Evolutionary conservation across 2,113 vertebrate genomes (phyloP), one percentile per base, ranked within the genome.

Genomic region (Syrmaticus mikado): DNA sequence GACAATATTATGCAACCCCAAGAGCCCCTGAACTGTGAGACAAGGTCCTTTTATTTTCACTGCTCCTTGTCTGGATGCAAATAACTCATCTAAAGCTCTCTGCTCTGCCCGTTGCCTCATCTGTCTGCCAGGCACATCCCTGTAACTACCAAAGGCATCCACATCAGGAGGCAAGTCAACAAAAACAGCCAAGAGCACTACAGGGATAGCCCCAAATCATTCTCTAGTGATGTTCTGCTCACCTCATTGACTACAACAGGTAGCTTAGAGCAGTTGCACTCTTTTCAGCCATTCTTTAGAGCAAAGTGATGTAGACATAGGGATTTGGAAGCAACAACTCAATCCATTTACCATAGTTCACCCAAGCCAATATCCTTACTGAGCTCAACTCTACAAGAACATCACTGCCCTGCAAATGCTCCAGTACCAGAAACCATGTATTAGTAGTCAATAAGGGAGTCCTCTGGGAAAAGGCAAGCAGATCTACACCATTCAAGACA

Each of bases 341-440:
- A 55, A 48, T 30, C 7, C 11, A 15, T 11, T 55, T 71, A 14
- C 25, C 58, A 19, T 8, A 11, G 66, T 25, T 57, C 30, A 43
- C 18, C 88, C 57, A 57, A 82, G 43, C 41, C 71, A 64, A 15
- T 34, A 2, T 38, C 3, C 14, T 61, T 21, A 17, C 13, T 79
- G 67, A 52, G 48, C 24, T 90, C 55, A 60, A 50, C n/a, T 4
- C 13, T 57, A 34, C 48, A 36, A n/a, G 11, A 68, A 10, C 11
- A 22, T 41, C 41, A 20, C 18, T 21, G 20, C 15, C 0, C 0
- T 58, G 25, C 25, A 40, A 8, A 17, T 52, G n/a, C 30, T 65
- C 28, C 40, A 45, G 18, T 38, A 38, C 19, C 38, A 83, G 34
- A 40, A 67, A 50, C 13, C 22, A 64, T 1, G 2, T 2, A 60